Percentiles rank a stretch among this genome's conserved stretches.
These are phyloP conservation scores for Laterallus jamaicensis DNA, from an alignment of 2,113 vertebrate species.

Conservation along the genomic window DNA sequence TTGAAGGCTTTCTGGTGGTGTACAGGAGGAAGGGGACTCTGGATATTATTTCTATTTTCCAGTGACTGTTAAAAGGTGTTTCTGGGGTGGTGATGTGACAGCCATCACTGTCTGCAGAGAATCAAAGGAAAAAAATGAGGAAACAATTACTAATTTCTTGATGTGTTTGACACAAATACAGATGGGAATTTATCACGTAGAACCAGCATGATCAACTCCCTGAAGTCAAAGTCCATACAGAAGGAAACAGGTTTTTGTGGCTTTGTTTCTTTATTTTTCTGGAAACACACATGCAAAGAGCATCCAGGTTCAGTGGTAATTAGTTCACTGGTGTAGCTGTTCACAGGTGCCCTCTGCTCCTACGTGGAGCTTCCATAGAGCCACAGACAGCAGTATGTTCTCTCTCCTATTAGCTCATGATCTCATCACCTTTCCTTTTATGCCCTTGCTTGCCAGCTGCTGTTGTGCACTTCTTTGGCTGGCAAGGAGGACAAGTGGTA, in stretches of 20 bases:
- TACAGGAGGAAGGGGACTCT: background rate
- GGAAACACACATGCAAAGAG: background rate
- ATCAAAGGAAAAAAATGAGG: background rate
- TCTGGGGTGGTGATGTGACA: background rate
- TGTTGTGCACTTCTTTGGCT: background rate
- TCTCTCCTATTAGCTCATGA: slow-evolving; percentile 54
- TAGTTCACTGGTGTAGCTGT: background rate
- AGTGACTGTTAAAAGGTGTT: background rate
- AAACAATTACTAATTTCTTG: background rate
- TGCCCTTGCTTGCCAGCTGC: slow-evolving; percentile 22
- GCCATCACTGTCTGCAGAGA: background rate
- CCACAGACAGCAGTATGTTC: background rate
- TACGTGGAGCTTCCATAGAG: rapidly evolving
- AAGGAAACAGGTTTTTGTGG: background rate
- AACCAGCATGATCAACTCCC: background rate
- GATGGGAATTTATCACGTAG: background rate
- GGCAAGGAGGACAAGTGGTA: background rate
- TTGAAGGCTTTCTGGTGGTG: background rate
- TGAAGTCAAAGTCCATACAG: background rate
- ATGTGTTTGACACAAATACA: background rate
- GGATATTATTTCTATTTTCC: background rate
- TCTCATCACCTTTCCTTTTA: slow-evolving; percentile 40
- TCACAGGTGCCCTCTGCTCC: background rate
- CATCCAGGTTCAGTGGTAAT: background rate
- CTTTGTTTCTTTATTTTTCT: background rate